Evolutionary conservation across 2,797 vertebrate species (phyloP), one percentile per base, ranked within the genome.

Genomic region (Ctenosaura bakeri): DNA sequence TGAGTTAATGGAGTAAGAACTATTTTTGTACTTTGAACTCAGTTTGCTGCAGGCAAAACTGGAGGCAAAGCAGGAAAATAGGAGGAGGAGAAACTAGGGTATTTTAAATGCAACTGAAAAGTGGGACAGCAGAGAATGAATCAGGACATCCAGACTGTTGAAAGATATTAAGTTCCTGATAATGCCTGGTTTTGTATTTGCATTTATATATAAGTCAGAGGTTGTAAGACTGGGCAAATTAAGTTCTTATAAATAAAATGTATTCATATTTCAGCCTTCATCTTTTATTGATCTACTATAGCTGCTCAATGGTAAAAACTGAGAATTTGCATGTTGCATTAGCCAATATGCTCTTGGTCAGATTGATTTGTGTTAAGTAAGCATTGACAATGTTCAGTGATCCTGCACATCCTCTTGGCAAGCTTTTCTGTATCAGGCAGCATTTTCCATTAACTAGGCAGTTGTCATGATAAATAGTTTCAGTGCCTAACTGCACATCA

Each of bases 391-490:
- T 78, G n/a, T 84, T 71, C 38, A 46, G 29, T 20, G 24, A 62
- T 87, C 64, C 24, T 77, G 86, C 16, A 38, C 24, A 46, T 16
- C 16, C 32, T 54, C 59, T 38, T 73, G 1, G 52, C 64, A 59
- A 18, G 59, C 20, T 38, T 46, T 42, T 86, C 7, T 83, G 64
- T 84, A 26, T 73, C 74, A 91, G 84, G 35, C 0, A 85, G 73
- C 81, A 88, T 80, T 85, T 59, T 74, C 81, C 35, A 71, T 88
- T 79, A 50, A 80, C 20, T 4, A 74, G 74, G 22, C 12, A 54
- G 42, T n/a, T 91, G 42, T 42, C 32, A n/a, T 88, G 76, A 62
- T 52, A 38, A 86, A 90, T 73, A 74, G 8, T 82, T 81, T 20
- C 54, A 54, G 1, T 32, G 2, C 20, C n/a, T 89, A 29, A 50